Percentiles rank a stretch among this genome's conserved stretches.
Evolutionary conservation across 2,113 vertebrate genomes (phyloP).

Genomic region (Sorex fumeus): DNA sequence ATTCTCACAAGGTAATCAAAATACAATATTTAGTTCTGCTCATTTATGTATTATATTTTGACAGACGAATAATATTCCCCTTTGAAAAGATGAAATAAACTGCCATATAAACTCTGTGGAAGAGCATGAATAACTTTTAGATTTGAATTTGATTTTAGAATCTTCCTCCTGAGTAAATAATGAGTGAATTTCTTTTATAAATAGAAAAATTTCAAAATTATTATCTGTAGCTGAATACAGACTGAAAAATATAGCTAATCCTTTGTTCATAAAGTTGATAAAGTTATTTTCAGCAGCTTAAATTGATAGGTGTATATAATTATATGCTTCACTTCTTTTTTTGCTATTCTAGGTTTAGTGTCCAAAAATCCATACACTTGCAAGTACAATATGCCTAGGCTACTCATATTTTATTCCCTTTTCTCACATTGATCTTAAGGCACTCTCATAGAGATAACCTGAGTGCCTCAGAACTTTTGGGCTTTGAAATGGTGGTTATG

Average conservation of each 20-base stretch:
- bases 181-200: neutral
- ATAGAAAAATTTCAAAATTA: neutral
- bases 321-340: neutral
- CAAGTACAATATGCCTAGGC: neutral
- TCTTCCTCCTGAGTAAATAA: neutral
- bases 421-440: neutral
- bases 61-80: neutral
- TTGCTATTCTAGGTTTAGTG: neutral
- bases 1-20: conserved; percentile 18
- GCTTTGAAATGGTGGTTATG: neutral
- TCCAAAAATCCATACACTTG: neutral
- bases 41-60: conserved; percentile 44
- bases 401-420: neutral
- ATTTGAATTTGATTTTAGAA: conserved; percentile 34
- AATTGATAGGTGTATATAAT: neutral
- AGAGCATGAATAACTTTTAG: neutral
- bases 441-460: too few relatives aligned
- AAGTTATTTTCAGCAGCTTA: neutral
- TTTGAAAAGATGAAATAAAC: conserved; percentile 49
- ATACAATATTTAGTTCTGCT: conserved; percentile 35
- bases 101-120: neutral
- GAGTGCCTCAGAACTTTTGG: neutral
- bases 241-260: neutral
- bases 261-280: neutral
- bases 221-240: neutral